Evolutionary conservation across 2,113 vertebrate species (phyloP).

Genomic region (Progne subis): DNA sequence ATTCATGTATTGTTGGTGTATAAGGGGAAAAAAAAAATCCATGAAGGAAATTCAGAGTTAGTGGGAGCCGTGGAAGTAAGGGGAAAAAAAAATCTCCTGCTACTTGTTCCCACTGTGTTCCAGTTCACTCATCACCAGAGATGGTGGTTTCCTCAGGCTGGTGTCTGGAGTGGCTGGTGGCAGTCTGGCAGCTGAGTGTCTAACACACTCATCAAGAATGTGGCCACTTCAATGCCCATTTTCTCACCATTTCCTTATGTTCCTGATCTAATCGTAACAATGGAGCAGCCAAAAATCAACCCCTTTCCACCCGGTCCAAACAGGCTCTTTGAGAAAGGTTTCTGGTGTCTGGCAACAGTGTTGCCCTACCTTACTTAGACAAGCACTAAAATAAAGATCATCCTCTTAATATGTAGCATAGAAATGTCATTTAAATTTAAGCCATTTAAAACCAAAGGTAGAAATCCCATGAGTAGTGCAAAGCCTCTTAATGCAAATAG

Average conservation of each 20-base stretch:
- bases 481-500: constrained; percentile 32
- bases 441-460: constrained; percentile 38
- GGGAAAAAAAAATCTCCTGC: background rate
- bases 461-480: background rate
- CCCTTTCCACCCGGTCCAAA: background rate
- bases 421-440: constrained; percentile 15
- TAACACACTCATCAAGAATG: rapidly evolving
- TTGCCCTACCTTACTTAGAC: background rate
- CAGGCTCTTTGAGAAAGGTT: background rate
- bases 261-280: background rate
- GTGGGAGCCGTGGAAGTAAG: background rate
- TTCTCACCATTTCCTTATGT: rapidly evolving
- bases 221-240: no score
- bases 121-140: rapidly evolving
- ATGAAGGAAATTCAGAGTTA: background rate
- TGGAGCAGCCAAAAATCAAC: background rate
- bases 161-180: background rate
- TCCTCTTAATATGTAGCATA: background rate
- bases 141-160: background rate
- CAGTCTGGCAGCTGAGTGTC: background rate
- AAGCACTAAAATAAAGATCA: background rate
- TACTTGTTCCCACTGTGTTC: background rate
- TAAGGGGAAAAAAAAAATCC: background rate
- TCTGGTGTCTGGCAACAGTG: background rate
- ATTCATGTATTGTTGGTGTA: background rate